These are phyloP conservation scores for Ciconia boyciana DNA, from an alignment of 2,113 vertebrate species.

Conservation along the genomic window DNA sequence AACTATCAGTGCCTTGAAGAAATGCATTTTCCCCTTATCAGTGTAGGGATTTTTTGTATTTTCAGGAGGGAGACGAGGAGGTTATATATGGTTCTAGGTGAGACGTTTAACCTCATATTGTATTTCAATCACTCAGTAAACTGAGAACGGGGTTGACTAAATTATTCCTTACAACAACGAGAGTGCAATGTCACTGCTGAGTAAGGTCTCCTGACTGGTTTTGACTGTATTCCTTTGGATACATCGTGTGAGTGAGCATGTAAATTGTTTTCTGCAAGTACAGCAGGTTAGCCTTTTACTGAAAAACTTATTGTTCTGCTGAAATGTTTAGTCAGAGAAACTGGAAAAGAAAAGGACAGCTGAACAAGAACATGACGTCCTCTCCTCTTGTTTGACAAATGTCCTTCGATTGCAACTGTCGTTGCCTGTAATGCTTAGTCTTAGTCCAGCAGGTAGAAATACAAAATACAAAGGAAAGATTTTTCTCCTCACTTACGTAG, in stretches of 20 bases:
- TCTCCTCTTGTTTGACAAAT: not conserved
- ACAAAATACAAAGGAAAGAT: not conserved
- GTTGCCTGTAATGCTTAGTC: not conserved
- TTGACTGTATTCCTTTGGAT: not conserved
- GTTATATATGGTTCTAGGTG: not conserved
- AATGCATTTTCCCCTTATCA: not conserved
- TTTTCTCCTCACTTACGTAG: not conserved
- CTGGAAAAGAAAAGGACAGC: not conserved
- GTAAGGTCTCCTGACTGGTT: not conserved
- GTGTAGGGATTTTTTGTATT: not conserved
- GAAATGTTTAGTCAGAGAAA: not conserved
- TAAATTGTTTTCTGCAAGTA: not conserved
- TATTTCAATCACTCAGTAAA: not conserved
- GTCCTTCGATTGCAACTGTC: not conserved
- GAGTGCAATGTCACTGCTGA: conserved; percentile 1
- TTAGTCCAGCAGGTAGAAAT: not conserved
- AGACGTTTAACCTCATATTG: not conserved
- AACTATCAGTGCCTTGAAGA: not conserved
- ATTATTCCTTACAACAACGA: not conserved
- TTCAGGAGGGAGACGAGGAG: not conserved
- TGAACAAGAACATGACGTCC: not conserved
- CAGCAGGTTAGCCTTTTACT: not conserved
- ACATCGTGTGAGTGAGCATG: not conserved
- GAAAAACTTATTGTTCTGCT: not conserved
- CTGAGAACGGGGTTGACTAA: not conserved